Conservation (phyloP, 2,113 vertebrate genomes). For the Suncus etruscus region DNA sequence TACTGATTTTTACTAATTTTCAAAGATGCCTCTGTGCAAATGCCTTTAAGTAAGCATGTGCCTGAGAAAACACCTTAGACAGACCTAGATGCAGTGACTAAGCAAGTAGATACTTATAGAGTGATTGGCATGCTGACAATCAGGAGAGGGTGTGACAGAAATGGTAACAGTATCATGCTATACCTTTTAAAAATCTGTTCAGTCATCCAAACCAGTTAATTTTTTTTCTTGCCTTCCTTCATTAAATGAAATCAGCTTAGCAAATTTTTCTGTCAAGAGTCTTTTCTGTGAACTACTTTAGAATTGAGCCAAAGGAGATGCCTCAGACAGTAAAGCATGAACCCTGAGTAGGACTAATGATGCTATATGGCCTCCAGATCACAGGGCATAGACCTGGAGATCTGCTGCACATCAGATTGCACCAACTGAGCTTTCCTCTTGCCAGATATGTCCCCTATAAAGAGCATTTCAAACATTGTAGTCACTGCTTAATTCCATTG, state of each 20-base stretch:
- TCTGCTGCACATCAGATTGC: no score
- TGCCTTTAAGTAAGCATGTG: neutral
- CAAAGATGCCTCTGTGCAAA: neutral
- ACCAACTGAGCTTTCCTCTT: no score
- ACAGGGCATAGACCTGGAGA: no score
- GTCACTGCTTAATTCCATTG: no score
- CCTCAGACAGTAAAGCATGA: no score
- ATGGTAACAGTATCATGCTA: neutral
- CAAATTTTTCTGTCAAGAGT: neutral
- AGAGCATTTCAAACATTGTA: no score
- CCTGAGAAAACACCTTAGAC: neutral
- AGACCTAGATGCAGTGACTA: neutral
- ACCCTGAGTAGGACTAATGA: no score
- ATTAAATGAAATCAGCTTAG: neutral
- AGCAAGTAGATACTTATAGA: neutral
- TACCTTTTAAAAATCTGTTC: neutral
- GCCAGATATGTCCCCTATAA: no score
- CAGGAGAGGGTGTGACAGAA: neutral
- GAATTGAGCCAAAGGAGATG: no score
- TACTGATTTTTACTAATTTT: neutral
- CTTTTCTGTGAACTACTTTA: neutral
- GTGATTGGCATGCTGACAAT: rapidly evolving
- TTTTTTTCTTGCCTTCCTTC: neutral
- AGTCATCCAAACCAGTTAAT: neutral
- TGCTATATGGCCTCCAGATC: no score